These are phyloP conservation scores for Archips crataeganus DNA, from an alignment of 2,888 invertebrate species.

Conservation along the genomic window DNA sequence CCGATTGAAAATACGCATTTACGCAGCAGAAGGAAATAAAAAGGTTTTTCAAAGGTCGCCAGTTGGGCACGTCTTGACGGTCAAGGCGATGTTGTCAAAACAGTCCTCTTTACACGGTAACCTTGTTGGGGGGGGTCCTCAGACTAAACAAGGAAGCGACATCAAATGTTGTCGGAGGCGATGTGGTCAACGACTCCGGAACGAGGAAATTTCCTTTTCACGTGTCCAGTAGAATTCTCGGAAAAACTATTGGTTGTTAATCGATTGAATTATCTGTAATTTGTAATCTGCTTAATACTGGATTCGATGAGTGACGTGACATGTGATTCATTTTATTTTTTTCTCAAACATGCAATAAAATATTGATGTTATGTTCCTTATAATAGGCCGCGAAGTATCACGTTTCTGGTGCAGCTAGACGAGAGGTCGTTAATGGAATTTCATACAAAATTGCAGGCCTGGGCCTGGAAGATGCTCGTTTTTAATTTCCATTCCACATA, in stretches of 20 bases:
- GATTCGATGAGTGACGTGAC: conserved; percentile 1
- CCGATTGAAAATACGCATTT: conserved; percentile 22
- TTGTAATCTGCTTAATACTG: conserved; percentile 24
- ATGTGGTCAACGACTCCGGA: conserved; percentile 63
- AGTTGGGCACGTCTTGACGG: conserved; percentile 58
- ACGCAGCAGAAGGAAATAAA: conserved; percentile 42
- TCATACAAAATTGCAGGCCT: too few species aligned
- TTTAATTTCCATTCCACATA: too few species aligned
- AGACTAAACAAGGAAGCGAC: conserved; percentile 54
- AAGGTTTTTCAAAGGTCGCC: conserved; percentile 65
- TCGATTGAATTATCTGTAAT: conserved; percentile 16
- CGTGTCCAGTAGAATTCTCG: conserved; percentile 15
- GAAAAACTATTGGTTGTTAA: conserved; percentile 9
- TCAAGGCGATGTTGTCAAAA: conserved; percentile 68
- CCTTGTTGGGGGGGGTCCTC: conserved; percentile 37
- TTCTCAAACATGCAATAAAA: too few species aligned
- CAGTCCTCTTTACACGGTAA: conserved; percentile 49
- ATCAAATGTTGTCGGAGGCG: conserved; percentile 46
- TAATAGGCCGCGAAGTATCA: too few species aligned
- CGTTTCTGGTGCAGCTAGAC: too few species aligned
- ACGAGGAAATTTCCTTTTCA: conserved; percentile 53
- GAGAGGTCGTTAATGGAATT: too few species aligned
- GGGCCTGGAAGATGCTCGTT: too few species aligned
- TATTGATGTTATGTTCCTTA: too few species aligned
- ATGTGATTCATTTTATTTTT: neutral